Evolutionary conservation across 2,113 vertebrate genomes (phyloP), one percentile per base, ranked within the genome.

Genomic region (human (Homo sapiens)): DNA sequence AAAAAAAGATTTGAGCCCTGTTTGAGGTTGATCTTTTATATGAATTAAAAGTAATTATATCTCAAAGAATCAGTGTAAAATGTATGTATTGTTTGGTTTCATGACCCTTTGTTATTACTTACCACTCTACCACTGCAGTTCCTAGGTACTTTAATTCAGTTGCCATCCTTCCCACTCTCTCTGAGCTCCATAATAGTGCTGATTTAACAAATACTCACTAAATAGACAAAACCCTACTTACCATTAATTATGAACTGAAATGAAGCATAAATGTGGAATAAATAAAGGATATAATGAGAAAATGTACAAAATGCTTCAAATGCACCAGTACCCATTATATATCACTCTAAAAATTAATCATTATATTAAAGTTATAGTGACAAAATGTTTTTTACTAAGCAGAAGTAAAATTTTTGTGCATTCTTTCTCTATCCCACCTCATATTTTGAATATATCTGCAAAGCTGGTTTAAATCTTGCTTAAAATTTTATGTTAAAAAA

Each of bases 401-500:
- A 79, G 48, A 88, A 79, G 66, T 85, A 92, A 96, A 85, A 45
- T 45, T 59, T 70, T 64, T 89, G 32, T 88, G 55, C 7, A 57
- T 86, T 84, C 43, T 83, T 81, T 64, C 38, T 23, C 35, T 17
- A 78, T 89, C 14, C 48, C 20, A 55, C 68, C n/a, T 93, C 20
- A 38, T 93, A 48, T 89, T 96, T 94, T 72, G 25, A 96, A 80
- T 87, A 23, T 89, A 75, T 94, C 48, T 89, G 30, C 20, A 95
- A 84, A 45, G 23, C 35, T 91, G 52, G 45, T 93, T 97, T 93
- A 95, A 94, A 75, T 94, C 61, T 94, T 94, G 25, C 45, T 90
- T 91, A 78, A 94, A 90, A 73, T 2, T 96, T 97, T 97, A 92
- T n/a, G 80, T 95, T 85, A 88, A 95, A 93, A 96, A 82, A 91